Conservation (phyloP, 1,140 invertebrate genomes). For the Microplitis mediator region DNA sequence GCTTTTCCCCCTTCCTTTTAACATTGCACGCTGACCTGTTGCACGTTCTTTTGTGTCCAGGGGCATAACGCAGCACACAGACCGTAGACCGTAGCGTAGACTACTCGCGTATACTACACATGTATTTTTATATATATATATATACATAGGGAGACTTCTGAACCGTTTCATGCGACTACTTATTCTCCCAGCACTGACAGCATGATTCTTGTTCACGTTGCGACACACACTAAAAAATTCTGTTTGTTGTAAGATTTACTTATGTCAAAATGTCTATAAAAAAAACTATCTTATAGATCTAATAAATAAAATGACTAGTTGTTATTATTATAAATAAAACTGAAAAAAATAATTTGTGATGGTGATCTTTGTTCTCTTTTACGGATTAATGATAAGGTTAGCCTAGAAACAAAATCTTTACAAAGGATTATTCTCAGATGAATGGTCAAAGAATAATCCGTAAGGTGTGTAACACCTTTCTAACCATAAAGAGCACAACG, state of each 20-base stretch:
- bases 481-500: slow-evolving; percentile 9
- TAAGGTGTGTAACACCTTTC: not conserved
- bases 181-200: slow-evolving; percentile 43
- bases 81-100: not conserved
- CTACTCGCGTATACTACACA: not conserved
- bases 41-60: slow-evolving; percentile 55
- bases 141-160: slow-evolving; percentile 30
- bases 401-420: not conserved
- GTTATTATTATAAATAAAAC: no score
- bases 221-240: slow-evolving; percentile 30
- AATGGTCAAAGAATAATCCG: not conserved
- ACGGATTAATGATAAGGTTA: not conserved
- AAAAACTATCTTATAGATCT: no score
- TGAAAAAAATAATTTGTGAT: no score
- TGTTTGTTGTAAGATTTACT: no score
- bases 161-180: slow-evolving; percentile 40
- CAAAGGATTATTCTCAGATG: not conserved
- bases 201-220: slow-evolving; percentile 43
- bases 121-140: not conserved
- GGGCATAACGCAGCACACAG: slow-evolving; percentile 30
- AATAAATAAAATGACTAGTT: no score
- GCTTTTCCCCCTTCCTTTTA: not conserved
- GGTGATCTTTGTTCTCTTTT: not conserved
- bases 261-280: no score
- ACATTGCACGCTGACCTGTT: slow-evolving; percentile 47